Evolutionary conservation across 1,140 invertebrate species (phyloP).

Genomic region (Scaptodrosophila lebanonensis): DNA sequence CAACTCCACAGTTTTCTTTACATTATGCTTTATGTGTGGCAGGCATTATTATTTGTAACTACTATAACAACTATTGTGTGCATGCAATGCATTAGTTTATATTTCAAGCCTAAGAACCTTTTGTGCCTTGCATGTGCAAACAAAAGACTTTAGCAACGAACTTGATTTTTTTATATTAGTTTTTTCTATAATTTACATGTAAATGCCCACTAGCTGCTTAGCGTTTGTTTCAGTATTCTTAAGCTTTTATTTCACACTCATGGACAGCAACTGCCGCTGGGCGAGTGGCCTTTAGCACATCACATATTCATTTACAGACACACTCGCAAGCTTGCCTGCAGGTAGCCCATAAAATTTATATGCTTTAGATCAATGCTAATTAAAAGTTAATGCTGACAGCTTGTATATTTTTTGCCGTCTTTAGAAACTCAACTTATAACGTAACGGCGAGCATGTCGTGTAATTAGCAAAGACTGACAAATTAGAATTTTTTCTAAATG

Average conservation of each 20-base stretch:
- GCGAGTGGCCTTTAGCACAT: slow-evolving; percentile 59
- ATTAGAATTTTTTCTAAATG: slow-evolving; percentile 48
- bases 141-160: slow-evolving; percentile 69
- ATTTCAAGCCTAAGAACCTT: slow-evolving; percentile 60
- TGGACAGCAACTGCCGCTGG: slow-evolving; percentile 45
- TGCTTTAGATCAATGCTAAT: slow-evolving; percentile 53
- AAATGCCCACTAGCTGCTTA: slow-evolving; percentile 24
- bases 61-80: slow-evolving; percentile 31
- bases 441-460: slow-evolving; percentile 51
- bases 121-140: slow-evolving; percentile 56
- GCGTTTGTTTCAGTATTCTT: slow-evolving; percentile 16
- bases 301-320: slow-evolving; percentile 34
- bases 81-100: slow-evolving; percentile 51
- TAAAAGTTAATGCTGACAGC: slow-evolving; percentile 45
- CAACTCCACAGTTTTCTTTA: slow-evolving; percentile 19
- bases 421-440: slow-evolving; percentile 61
- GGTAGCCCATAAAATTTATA: slow-evolving; percentile 56
- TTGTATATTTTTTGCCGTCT: no score
- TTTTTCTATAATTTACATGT: slow-evolving; percentile 73
- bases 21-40: slow-evolving; percentile 23
- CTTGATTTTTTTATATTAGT: no score
- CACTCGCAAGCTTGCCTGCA: slow-evolving; percentile 1
- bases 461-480: slow-evolving; percentile 62
- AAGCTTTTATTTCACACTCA: slow-evolving; percentile 63
- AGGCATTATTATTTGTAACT: slow-evolving; percentile 8